Evolutionary conservation across 2,888 invertebrate genomes (phyloP).

Genomic region (Pristionchus fissidentatus): DNA sequence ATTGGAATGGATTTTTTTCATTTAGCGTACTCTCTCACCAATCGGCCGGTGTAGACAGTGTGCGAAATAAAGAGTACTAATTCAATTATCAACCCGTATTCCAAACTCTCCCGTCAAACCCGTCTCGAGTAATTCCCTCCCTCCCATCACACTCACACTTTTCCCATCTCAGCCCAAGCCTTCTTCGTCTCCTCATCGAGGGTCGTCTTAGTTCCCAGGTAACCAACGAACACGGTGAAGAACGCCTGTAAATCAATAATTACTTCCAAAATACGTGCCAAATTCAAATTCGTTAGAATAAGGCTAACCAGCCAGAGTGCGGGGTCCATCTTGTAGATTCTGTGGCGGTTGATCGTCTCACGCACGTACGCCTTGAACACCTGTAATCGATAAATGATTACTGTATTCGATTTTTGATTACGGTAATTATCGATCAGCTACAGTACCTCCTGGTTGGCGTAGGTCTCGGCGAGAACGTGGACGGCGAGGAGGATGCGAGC

Average conservation of each 20-base stretch:
- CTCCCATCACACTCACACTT: conserved; percentile 52
- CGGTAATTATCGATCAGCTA: conserved; percentile 55
- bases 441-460: conserved; percentile 62
- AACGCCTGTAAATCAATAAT: conserved; percentile 62
- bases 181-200: conserved; percentile 62
- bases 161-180: conserved; percentile 70
- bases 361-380: conserved; percentile 63
- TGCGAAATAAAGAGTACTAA: no score
- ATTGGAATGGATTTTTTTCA: no score
- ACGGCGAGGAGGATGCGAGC: conserved; percentile 69
- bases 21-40: no score
- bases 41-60: no score
- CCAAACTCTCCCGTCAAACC: background rate
- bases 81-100: no score
- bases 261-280: conserved; percentile 12
- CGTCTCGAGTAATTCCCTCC: no score
- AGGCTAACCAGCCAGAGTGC: conserved; percentile 68
- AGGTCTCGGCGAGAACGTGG: conserved; percentile 66
- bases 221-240: conserved; percentile 70
- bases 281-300: no score
- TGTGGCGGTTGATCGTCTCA: conserved; percentile 71
- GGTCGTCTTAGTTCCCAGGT: conserved; percentile 61
- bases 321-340: conserved; percentile 73
- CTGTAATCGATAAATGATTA: background rate
- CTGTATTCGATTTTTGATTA: background rate